These are phyloP conservation scores for crab-eating macaque (Macaca fascicularis) DNA, from an alignment of 2,113 vertebrate genomes.

Conservation along the genomic window T2T-MFA8v1.1 NC_088379.1:25306001-25306500, in stretches of 20 bases:
- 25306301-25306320: accelerated
- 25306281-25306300: not conserved
- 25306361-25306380: not conserved
- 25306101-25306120: not conserved
- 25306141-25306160: not conserved
- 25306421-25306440: not conserved
- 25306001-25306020: not conserved
- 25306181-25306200: not conserved
- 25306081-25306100: not conserved
- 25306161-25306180: slow-evolving; percentile 15
- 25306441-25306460: not conserved
- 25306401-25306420: not conserved
- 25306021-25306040: not conserved
- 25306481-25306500: not conserved
- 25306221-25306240: accelerated
- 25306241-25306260: not conserved
- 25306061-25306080: not conserved
- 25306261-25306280: not conserved
- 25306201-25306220: not conserved
- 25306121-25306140: not conserved
- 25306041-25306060: not conserved
- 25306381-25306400: not conserved
- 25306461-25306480: not conserved
- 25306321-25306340: not conserved
- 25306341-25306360: not conserved